Conservation (phyloP, 2,797 vertebrate genomes). For the Cephalopachus bancanus region DNA sequence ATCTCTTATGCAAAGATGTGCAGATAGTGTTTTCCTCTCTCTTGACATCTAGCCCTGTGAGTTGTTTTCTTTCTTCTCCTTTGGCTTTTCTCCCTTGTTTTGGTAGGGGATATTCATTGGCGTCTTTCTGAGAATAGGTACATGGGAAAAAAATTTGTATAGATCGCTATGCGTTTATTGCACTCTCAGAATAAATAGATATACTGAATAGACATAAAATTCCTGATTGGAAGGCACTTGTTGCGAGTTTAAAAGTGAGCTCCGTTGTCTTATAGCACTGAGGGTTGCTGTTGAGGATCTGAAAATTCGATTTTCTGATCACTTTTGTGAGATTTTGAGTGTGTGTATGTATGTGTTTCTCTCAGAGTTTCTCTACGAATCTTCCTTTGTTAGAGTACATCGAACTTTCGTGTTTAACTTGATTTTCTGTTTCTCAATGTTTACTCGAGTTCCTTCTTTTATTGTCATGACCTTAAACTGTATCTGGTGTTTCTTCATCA, state of each 20-base stretch:
- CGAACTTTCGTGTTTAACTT: neutral
- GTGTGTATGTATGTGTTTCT: neutral
- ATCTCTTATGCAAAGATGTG: neutral
- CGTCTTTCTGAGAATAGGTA: neutral
- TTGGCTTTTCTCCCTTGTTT: neutral
- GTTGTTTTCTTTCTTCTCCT: neutral
- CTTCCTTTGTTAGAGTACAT: neutral
- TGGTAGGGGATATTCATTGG: neutral
- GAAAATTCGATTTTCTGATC: neutral
- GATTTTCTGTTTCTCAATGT: neutral
- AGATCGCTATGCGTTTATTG: neutral
- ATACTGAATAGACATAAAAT: neutral
- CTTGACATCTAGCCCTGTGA: neutral
- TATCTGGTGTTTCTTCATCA: neutral
- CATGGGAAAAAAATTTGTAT: neutral
- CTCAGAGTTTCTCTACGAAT: neutral
- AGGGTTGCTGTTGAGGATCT: neutral
- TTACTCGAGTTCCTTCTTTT: neutral
- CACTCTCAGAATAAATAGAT: neutral
- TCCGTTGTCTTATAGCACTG: neutral
- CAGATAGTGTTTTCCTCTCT: neutral
- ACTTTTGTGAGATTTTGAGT: accelerated
- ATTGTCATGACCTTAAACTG: neutral
- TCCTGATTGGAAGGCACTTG: neutral
- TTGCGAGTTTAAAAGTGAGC: neutral